Percentiles rank a stretch among this genome's conserved stretches.
These are phyloP conservation scores for Amphibalanus amphitrite DNA, from an alignment of 1,140 invertebrate species.

Conservation along the genomic window DNA sequence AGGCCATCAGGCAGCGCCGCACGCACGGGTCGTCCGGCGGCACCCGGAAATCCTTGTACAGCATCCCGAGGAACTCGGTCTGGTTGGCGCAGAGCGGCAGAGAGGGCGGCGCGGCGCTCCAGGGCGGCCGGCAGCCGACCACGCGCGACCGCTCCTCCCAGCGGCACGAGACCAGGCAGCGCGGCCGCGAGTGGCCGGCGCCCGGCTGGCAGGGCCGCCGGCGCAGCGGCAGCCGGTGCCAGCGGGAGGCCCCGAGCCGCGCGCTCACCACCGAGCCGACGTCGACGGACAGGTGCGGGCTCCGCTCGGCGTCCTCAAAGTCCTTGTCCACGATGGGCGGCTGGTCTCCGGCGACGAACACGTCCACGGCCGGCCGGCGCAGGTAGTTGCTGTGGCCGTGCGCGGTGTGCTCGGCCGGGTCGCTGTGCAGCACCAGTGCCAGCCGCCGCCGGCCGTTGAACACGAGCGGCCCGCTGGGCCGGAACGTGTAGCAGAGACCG, in stretches of 20 bases:
- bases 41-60: neutral
- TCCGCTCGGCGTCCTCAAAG: neutral
- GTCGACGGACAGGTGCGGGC: neutral
- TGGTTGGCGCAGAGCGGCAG: neutral
- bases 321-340: neutral
- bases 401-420: neutral
- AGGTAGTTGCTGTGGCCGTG: neutral
- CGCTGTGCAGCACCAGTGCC: neutral
- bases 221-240: neutral
- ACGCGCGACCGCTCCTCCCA: neutral
- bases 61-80: neutral
- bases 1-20: neutral
- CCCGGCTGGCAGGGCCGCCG: no score
- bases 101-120: neutral
- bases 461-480: neutral
- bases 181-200: neutral
- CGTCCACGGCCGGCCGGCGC: neutral
- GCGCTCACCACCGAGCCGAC: neutral
- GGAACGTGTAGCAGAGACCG: neutral
- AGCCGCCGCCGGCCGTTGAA: neutral
- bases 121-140: neutral
- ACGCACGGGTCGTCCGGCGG: neutral
- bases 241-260: neutral
- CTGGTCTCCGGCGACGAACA: neutral
- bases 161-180: neutral